phyloP scores from a whole-genome alignment of 1,140 invertebrate genomes.

The Pseudachorutes palmiensis region DNA sequence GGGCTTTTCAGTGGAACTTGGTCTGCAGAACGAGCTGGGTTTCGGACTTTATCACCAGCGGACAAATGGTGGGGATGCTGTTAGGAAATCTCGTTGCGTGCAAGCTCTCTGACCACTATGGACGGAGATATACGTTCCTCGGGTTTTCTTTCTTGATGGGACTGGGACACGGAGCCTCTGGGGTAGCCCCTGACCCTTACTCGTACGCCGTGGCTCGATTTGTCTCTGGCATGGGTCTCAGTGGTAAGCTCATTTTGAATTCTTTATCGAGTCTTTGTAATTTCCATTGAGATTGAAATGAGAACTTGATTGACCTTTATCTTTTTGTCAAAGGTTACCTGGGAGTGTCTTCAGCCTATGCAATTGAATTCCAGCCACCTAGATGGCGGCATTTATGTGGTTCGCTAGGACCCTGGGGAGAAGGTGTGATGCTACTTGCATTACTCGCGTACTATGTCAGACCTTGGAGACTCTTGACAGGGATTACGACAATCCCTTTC shows the following conservation, averaged over 20 bases:
- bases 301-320: not conserved
- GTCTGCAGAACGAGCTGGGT: conserved; percentile 28
- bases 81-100: conserved; percentile 28
- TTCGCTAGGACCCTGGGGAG: conserved; percentile 20
- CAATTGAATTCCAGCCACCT: conserved; percentile 25
- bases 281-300: not conserved
- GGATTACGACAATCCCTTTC: conserved; percentile 19
- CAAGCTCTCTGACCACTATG: conserved; percentile 34
- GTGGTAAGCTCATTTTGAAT: conserved; percentile 18
- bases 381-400: conserved; percentile 17
- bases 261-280: not conserved
- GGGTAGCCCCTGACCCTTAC: conserved; percentile 21
- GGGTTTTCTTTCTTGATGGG: conserved; percentile 27
- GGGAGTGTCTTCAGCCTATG: not conserved
- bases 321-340: conserved; percentile 16
- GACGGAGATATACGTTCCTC: conserved; percentile 26
- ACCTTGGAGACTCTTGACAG: conserved; percentile 15
- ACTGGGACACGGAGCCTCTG: conserved; percentile 17
- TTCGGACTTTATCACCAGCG: conserved; percentile 22
- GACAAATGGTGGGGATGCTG: conserved; percentile 35
- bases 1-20: conserved; percentile 26
- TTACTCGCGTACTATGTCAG: conserved; percentile 19
- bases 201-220: conserved; percentile 29
- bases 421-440: conserved; percentile 25
- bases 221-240: conserved; percentile 24